Conservation (phyloP, 2,888 invertebrate genomes). For the Allacma fusca region DNA sequence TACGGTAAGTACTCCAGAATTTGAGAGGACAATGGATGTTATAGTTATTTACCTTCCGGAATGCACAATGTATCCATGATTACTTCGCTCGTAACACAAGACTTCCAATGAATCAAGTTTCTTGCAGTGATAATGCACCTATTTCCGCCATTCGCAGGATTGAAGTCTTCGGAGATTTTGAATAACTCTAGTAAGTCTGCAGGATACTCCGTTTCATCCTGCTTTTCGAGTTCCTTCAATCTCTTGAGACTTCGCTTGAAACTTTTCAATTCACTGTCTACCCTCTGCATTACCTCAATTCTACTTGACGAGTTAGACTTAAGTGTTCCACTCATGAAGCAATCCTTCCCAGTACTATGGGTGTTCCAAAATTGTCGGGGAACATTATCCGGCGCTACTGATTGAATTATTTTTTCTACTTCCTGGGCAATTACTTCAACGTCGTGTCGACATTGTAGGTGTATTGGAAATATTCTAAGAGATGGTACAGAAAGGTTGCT, state of each 20-base stretch:
- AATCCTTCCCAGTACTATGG: conserved; percentile 23
- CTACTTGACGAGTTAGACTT: conserved; percentile 10
- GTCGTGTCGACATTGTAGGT: conserved; percentile 53
- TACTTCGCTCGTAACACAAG: conserved; percentile 65
- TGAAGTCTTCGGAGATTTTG: conserved; percentile 52
- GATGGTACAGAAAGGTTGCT: conserved; percentile 69
- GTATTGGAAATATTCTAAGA: conserved; percentile 49
- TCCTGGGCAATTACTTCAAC: conserved; percentile 56
- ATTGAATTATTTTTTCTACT: conserved; percentile 59
- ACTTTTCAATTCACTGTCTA: conserved; percentile 42
- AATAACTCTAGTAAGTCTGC: conserved; percentile 53
- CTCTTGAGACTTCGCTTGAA: conserved; percentile 29
- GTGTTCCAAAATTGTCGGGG: conserved; percentile 58
- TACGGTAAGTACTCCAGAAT: too few relatives aligned
- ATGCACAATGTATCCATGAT: conserved; percentile 61
- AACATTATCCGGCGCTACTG: conserved; percentile 55
- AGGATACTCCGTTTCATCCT: conserved; percentile 51
- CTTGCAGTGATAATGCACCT: conserved; percentile 67
- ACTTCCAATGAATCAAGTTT: conserved; percentile 73
- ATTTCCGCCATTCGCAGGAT: conserved; percentile 46
- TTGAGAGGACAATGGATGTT: too few relatives aligned
- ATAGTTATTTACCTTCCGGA: conserved; percentile 64
- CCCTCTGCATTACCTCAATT: neutral
- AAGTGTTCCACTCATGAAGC: conserved; percentile 26
- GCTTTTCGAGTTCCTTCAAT: conserved; percentile 39